Base-by-base conservation (phyloP, 2,888 invertebrate species). In the Ctena decussata region DNA sequence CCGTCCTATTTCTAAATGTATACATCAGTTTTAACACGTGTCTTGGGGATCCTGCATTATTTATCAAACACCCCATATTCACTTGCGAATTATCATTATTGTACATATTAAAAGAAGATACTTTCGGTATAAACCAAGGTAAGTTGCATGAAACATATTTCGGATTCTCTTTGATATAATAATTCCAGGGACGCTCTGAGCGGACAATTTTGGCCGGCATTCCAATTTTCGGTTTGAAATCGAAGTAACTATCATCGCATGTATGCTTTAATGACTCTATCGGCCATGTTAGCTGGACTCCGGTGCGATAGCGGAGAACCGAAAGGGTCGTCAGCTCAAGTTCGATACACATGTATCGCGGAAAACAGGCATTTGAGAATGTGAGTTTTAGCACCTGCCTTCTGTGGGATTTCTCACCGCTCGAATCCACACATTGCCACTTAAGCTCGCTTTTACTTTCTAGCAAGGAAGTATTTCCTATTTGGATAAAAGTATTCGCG, bases 81-180 rank as follows among this genome's bases (percentile, higher is more conserved):
- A 60, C 71, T n/a, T 77, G 57, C 2, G 46, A 32, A n/a, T 82
- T 72, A 24, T 73, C 71, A n/a, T 49, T 76, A 49, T 81, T 82
- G 76, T 86, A 89, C 80, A 86, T 83, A 18, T 77, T 53, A 41
- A 86, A 86, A 27, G 76, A 78, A 2, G 86, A 85, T 1, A 83
- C 73, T n/a, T 89, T 85, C 21, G 82, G 85, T 37, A 89, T 86
- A 70, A 86, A 89, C 89, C 89, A 89, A 0, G 89, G 89, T 27
- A 89, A 53, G 49, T 86, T 86, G 37, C 89, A 89, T 8, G 86
- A 73, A 1, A 85, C 85, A 49, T 80, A 85, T 39, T 80, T 75
- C 32, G 86, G 85, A 49, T 76, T 53, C 18, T 86, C 79, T n/a
- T 83, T 80, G 18, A 89, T 79, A 35, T 80, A 86, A 46, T 89